Percentiles rank a stretch among this genome's conserved stretches.
These are phyloP conservation scores for Marisa cornuarietis DNA, from an alignment of 1,140 invertebrate species.

Conservation along the genomic window DNA sequence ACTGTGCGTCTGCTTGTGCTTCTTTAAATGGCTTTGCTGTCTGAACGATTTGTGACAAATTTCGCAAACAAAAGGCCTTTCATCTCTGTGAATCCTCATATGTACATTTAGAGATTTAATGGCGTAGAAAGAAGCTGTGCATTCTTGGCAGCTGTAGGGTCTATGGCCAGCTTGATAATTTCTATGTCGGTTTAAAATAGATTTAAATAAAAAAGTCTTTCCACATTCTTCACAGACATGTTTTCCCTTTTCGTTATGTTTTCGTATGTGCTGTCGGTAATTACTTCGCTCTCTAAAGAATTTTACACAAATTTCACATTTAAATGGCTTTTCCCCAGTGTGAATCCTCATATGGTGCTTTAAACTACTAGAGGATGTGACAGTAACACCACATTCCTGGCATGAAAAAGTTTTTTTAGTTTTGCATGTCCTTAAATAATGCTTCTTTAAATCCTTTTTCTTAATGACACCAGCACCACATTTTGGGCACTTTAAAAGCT, in stretches of 20 bases:
- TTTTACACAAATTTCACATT: slow-evolving; percentile 17
- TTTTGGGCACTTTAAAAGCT: slow-evolving; percentile 46
- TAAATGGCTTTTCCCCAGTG: slow-evolving; percentile 49
- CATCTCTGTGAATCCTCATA: not conserved
- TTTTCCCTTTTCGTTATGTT: not conserved
- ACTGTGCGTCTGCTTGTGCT: not conserved
- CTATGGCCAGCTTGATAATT: not conserved
- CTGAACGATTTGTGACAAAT: not conserved
- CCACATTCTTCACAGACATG: not conserved
- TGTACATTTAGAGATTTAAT: not conserved
- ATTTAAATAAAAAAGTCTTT: not conserved
- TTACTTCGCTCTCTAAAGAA: not conserved
- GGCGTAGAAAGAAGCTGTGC: not conserved
- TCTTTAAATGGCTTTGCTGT: not conserved
- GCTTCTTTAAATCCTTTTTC: slow-evolving; percentile 39
- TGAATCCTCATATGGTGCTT: slow-evolving; percentile 59
- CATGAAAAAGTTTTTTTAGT: slow-evolving; percentile 98
- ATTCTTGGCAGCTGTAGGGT: not conserved
- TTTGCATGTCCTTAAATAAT: slow-evolving; percentile 73
- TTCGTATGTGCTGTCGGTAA: not conserved
- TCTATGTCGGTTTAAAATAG: not conserved
- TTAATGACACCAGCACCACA: slow-evolving; percentile 44
- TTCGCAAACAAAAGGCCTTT: not conserved
- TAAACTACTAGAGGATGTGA: slow-evolving; percentile 65
- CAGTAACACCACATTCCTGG: slow-evolving; percentile 95